These are phyloP conservation scores for Scylla paramamosain DNA, from an alignment of 1,140 invertebrate genomes.

Conservation along the genomic window DNA sequence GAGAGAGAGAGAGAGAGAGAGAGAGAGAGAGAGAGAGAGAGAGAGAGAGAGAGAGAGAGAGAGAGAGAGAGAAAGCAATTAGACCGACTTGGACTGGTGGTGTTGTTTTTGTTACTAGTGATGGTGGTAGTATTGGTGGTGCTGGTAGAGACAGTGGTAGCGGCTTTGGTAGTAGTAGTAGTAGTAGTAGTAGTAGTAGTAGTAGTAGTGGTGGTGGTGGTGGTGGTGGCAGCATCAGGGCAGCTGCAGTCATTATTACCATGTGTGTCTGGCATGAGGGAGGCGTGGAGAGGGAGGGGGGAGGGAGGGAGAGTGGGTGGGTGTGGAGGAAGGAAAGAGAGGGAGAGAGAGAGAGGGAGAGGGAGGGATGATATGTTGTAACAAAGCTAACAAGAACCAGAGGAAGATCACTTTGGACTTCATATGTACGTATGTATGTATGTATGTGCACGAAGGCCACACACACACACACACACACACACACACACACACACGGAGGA, in stretches of 20 bases:
- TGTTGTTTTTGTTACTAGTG: no score
- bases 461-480: not conserved
- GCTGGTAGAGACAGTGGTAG: not conserved
- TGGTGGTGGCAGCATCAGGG: not conserved
- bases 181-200: not conserved
- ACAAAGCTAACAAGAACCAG: not conserved
- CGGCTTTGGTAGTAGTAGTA: not conserved
- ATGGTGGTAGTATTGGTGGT: slow-evolving; percentile 2
- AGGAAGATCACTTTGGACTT: not conserved
- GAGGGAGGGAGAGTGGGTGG: not conserved
- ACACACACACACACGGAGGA: not conserved
- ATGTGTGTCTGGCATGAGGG: not conserved
- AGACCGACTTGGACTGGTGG: not conserved
- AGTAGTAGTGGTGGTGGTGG: not conserved
- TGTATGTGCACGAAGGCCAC: not conserved
- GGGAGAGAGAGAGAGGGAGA: not conserved
- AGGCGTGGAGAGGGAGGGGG: not conserved
- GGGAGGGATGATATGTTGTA: not conserved
- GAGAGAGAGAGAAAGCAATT: no score
- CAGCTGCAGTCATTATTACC: slow-evolving; percentile 3
- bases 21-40: no score
- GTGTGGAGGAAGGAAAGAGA: not conserved
- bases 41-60: not conserved
- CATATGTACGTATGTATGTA: slow-evolving; percentile 24
- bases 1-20: no score